Evolutionary conservation across 2,113 vertebrate genomes (phyloP).

Genomic region (Gulo gulo): DNA sequence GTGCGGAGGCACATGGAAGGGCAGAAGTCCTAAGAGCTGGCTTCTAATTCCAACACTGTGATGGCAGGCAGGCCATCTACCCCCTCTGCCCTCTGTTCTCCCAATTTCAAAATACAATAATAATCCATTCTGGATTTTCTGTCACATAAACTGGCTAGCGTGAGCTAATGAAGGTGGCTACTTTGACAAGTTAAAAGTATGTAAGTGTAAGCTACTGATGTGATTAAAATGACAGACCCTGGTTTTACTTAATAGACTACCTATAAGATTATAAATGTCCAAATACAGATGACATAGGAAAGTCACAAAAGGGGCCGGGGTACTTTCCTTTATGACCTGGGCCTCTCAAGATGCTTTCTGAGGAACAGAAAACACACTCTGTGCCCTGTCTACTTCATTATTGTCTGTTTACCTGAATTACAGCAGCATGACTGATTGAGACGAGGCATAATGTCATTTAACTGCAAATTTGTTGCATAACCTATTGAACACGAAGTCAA

Average conservation of each 20-base stretch:
- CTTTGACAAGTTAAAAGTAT: conserved; percentile 30
- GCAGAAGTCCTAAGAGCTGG: not conserved
- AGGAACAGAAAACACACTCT: not conserved
- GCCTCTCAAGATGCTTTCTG: not conserved
- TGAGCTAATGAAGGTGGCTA: conserved; percentile 4
- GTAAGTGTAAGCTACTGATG: not conserved
- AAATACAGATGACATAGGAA: not conserved
- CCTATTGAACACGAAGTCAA: conserved; percentile 64
- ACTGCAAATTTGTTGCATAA: conserved; percentile 58
- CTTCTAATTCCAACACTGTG: not conserved
- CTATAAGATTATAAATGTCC: not conserved
- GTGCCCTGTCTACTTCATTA: conserved; percentile 37
- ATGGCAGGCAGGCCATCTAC: not conserved
- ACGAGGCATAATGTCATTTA: conserved; percentile 64
- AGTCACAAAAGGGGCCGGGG: not conserved
- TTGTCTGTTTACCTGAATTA: conserved; percentile 57
- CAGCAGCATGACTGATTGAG: conserved; percentile 53
- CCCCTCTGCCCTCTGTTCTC: not conserved
- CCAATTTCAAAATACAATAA: not conserved
- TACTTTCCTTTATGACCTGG: not conserved
- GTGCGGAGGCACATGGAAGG: not conserved
- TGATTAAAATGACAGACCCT: not conserved
- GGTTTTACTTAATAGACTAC: not conserved
- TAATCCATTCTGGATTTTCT: not conserved
- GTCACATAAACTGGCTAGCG: not conserved